Conservation (phyloP, 1,140 invertebrate species). For the Ptiloglossa arizonensis region DNA sequence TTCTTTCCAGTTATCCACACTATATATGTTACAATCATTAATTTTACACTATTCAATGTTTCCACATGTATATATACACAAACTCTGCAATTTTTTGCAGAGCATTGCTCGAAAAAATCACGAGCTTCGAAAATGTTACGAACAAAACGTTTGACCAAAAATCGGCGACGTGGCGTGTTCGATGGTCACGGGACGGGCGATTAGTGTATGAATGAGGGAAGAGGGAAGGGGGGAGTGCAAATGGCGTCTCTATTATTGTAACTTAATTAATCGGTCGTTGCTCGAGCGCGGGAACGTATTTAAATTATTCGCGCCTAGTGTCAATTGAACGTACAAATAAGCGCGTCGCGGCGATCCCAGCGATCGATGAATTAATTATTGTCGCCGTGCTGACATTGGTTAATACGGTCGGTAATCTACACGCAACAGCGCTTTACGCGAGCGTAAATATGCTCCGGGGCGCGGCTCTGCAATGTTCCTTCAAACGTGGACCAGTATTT, state of each 20-base stretch:
- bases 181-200: background rate
- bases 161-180: background rate
- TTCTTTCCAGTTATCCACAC: too few relatives aligned
- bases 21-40: too few relatives aligned
- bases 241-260: background rate
- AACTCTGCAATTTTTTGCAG: too few relatives aligned
- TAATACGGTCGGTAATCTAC: constrained; percentile 2
- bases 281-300: background rate
- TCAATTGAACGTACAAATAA: constrained; percentile 9
- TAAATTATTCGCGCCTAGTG: constrained; percentile 10
- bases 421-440: background rate
- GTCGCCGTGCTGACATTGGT: constrained; percentile 4
- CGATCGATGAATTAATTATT: constrained; percentile 18
- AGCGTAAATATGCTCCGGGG: background rate
- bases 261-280: constrained; percentile 6
- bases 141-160: background rate
- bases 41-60: too few relatives aligned
- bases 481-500: background rate
- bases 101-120: too few relatives aligned
- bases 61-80: too few relatives aligned
- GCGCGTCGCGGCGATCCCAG: background rate
- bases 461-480: background rate
- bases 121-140: too few relatives aligned
- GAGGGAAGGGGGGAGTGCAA: background rate
- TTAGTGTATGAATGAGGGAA: too few relatives aligned